Evolutionary conservation across 2,797 vertebrate species (phyloP), one percentile per base, ranked within the genome.

Genomic region (Vultur gryphus): DNA sequence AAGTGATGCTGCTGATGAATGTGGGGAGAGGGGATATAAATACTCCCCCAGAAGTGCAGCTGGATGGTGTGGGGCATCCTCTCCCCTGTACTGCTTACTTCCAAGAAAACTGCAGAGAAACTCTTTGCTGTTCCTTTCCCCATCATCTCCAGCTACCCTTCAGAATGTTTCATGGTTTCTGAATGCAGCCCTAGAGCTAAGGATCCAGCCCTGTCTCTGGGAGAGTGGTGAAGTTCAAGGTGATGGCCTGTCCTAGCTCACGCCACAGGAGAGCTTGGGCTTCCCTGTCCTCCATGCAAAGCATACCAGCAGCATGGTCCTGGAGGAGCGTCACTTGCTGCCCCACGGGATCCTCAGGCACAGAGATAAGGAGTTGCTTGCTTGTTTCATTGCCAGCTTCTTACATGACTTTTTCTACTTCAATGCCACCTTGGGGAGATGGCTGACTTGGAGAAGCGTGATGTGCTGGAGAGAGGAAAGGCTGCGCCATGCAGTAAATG

Each of bases 31-130:
- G 26, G 19, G 8, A 43, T 37, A 25, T 2, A 43, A 33, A 26
- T 4, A 3, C 5, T 66, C 4, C 6, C 5, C 9, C 1, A 46
- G 21, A 0, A 57, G 13, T 3, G 3, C 0, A 20, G 6, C 3
- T 82, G 25, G 6, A 2, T 44, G 13, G 12, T 14, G 6, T 43
- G 39, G 17, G 16, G 3, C 1, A 3, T 28, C 0, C 1, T n/a
- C 2, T 13, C 0, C 1, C 0, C 1, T 58, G 29, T 3, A 1
- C 4, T 24, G 13, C 3, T 54, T 61, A 1, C 7, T 43, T 73
- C 3, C 2, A 29, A 43, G 51, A 44, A 80, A 72, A 3, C 8
- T 25, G 6, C 2, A 29, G n/a, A 24, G 25, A 9, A 51, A 3
- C 2, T 14, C 1, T 10, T 13, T 48, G 13, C 15, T 62, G 8